Evolutionary conservation across 37 sponge, comb jelly and placozoan genomes (phyloP).

Genomic region (Beroe ovata): DNA sequence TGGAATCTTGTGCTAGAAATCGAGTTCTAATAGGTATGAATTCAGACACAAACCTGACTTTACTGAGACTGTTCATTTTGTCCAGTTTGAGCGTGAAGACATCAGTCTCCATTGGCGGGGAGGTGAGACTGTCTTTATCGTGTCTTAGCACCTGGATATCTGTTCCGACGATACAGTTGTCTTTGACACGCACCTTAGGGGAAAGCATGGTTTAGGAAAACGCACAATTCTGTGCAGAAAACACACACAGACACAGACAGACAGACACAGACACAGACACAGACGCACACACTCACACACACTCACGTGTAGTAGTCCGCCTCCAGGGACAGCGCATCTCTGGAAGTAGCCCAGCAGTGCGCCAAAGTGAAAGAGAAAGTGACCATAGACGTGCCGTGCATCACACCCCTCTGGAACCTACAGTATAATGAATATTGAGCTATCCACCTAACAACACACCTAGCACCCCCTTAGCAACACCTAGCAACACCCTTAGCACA

Average conservation of each 20-base stretch:
- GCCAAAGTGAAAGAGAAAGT: conserved; percentile 20
- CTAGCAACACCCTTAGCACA: not conserved
- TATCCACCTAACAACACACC: no score
- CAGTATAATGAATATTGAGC: no score
- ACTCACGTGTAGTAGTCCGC: conserved; percentile 17
- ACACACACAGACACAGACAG: no score
- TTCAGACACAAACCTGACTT: conserved; percentile 1
- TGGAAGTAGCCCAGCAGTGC: conserved; percentile 29
- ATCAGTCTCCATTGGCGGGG: conserved; percentile 4
- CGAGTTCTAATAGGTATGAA: not conserved
- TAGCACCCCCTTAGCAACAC: not conserved
- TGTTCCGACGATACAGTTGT: conserved; percentile 2
- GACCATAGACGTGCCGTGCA: not conserved
- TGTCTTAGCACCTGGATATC: conserved; percentile 11
- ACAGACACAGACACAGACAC: no score
- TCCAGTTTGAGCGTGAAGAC: conserved; percentile 1
- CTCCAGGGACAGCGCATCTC: conserved; percentile 29
- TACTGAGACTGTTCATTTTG: not conserved
- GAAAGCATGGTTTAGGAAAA: conserved; percentile 6
- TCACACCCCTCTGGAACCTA: conserved; percentile 3
- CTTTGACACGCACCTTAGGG: not conserved
- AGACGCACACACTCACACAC: no score
- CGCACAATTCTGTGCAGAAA: no score
- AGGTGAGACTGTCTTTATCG: not conserved
- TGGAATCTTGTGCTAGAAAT: not conserved